Percentiles rank a stretch among this genome's conserved stretches.
phyloP scores from a whole-genome alignment of 2,113 vertebrate species.

The Microcebus lehilahytsara region DNA sequence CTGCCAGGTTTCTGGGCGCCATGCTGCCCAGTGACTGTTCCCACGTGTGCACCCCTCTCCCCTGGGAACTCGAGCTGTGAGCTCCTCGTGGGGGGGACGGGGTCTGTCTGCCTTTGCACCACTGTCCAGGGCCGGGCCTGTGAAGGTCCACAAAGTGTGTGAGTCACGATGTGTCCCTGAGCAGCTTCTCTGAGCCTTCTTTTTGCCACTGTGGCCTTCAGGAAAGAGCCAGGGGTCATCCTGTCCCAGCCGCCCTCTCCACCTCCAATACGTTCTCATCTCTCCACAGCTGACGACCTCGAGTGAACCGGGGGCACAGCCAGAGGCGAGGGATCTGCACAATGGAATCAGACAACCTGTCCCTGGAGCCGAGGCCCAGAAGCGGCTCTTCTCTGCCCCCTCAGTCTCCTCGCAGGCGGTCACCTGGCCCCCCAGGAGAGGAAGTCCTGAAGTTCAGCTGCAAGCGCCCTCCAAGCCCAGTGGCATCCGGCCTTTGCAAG shows the following conservation, averaged over 20 bases:
- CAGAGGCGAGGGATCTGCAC: neutral
- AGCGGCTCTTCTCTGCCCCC: neutral
- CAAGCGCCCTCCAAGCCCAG: accelerated
- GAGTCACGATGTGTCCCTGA: neutral
- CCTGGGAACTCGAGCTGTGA: accelerated
- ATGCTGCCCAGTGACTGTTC: neutral
- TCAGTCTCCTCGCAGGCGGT: neutral
- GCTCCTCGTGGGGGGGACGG: accelerated
- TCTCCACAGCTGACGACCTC: neutral
- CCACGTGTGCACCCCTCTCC: accelerated
- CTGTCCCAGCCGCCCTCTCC: neutral
- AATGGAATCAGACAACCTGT: neutral
- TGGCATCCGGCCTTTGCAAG: neutral
- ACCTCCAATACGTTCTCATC: neutral
- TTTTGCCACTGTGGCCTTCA: neutral
- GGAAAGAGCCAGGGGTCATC: neutral
- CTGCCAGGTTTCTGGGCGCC: neutral
- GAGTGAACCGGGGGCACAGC: neutral
- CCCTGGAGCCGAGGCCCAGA: neutral
- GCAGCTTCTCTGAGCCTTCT: neutral
- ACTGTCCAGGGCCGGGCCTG: neutral
- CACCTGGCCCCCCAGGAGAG: neutral
- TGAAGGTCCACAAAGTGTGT: accelerated
- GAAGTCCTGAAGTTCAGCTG: neutral
- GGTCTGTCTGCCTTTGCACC: neutral